phyloP scores from a whole-genome alignment of 2,888 invertebrate genomes.

The Pedicia rivosa region DNA sequence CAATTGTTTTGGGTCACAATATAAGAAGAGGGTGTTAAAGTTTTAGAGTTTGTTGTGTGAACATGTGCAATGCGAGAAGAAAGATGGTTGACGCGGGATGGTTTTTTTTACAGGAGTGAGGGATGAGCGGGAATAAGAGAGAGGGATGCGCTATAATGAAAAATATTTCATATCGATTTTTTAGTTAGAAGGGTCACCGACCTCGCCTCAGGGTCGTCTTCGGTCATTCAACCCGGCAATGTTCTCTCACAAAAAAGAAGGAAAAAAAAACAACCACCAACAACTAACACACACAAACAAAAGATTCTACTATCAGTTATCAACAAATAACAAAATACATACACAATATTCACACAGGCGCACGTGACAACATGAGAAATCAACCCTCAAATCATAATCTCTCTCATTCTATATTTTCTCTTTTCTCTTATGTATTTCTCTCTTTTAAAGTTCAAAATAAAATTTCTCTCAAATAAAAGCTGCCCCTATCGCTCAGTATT shows the following conservation, averaged over 20 bases:
- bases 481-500: no score
- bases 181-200: neutral
- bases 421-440: no score
- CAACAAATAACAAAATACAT: neutral
- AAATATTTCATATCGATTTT: neutral
- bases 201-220: slow-evolving; percentile 4
- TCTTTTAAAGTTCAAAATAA: no score
- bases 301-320: neutral
- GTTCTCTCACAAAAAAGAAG: no score
- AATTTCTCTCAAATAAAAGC: no score
- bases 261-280: neutral
- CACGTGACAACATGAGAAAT: no score
- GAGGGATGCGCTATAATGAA: neutral
- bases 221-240: slow-evolving; percentile 3
- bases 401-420: neutral
- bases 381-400: neutral
- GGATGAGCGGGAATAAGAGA: neutral
- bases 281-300: neutral
- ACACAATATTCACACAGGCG: no score
- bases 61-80: no score
- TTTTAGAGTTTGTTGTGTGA: no score
- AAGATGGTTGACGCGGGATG: no score
- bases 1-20: no score
- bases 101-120: neutral
- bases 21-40: no score